These are phyloP conservation scores for Synodontis membranacea DNA, from an alignment of 2,113 vertebrate species.

Conservation along the genomic window DNA sequence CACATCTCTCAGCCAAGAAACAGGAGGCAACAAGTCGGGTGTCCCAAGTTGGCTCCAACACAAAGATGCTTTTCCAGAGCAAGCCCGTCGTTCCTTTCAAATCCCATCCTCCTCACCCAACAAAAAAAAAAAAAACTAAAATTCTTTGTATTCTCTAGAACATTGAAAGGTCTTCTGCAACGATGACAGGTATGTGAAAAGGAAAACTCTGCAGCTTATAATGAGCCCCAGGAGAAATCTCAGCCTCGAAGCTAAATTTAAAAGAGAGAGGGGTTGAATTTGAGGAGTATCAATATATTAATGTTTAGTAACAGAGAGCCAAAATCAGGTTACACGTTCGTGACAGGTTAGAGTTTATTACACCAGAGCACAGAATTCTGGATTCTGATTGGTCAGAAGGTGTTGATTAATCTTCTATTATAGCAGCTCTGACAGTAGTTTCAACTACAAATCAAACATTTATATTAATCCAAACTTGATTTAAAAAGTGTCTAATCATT, in stretches of 20 bases:
- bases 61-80: neutral
- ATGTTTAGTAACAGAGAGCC: conserved; percentile 19
- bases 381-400: neutral
- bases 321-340: neutral
- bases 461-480: neutral
- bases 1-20: conserved; percentile 19
- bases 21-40: conserved; percentile 4
- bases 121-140: too few species aligned
- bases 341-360: neutral
- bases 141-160: neutral
- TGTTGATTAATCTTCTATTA: neutral
- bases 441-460: neutral
- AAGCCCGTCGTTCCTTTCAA: neutral
- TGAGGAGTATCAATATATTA: too few species aligned
- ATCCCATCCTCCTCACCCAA: neutral
- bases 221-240: neutral
- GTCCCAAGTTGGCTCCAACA: conserved; percentile 22
- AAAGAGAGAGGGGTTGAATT: neutral
- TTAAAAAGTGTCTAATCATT: neutral
- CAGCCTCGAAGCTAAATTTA: neutral
- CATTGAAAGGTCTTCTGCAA: neutral
- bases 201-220: neutral
- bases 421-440: neutral
- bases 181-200: neutral
- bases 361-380: neutral